Percentiles rank a stretch among this genome's conserved stretches.
phyloP scores from a whole-genome alignment of 2,113 vertebrate genomes.

The pig (Sus scrofa) region DNA sequence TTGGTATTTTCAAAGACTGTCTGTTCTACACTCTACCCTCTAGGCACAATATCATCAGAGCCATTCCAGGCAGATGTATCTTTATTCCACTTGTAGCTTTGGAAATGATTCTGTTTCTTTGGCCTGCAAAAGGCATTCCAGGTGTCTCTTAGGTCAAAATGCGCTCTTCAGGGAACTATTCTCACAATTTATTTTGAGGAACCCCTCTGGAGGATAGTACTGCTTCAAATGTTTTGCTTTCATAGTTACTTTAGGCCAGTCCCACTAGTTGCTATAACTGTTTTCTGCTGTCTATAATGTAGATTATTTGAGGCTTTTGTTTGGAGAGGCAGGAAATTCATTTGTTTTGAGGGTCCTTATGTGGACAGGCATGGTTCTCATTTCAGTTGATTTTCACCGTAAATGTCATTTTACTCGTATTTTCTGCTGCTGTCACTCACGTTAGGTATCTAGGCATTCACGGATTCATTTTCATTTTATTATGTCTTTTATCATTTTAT shows the following conservation, averaged over 20 bases:
- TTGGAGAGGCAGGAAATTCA: neutral
- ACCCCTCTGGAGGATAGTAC: too few species aligned
- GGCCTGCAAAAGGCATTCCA: neutral
- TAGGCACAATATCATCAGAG: neutral
- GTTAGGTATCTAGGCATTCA: neutral
- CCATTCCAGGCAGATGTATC: neutral
- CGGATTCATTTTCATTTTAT: neutral
- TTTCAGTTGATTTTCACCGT: neutral
- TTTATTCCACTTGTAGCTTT: neutral
- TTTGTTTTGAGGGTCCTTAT: too few species aligned
- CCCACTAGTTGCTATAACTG: neutral
- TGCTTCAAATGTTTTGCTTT: neutral
- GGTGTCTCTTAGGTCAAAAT: neutral
- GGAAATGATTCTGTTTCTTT: neutral
- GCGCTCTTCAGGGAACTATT: neutral
- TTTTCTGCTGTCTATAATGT: neutral
- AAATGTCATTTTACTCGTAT: neutral
- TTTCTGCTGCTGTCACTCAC: neutral
- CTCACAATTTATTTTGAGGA: neutral
- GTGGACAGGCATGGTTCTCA: neutral
- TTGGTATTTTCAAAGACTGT: neutral
- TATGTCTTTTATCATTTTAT: neutral
- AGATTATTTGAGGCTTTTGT: neutral
- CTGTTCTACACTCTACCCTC: neutral
- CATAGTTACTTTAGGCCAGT: neutral